Evolutionary conservation across 2,888 invertebrate genomes (phyloP).

Genomic region (Anoncus sp.): DNA sequence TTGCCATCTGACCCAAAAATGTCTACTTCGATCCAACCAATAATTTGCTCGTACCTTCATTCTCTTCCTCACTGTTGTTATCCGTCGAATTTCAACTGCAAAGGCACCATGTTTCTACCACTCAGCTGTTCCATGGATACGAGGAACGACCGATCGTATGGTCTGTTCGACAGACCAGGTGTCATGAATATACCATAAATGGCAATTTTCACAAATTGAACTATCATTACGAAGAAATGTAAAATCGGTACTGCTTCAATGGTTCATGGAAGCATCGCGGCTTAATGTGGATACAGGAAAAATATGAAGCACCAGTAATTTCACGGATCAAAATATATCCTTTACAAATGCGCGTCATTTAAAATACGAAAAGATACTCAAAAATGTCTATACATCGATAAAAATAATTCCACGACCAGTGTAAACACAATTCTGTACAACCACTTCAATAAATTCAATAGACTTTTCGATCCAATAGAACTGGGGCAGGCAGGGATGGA

Average conservation of each 20-base stretch:
- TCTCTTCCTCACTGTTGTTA: constrained; percentile 20
- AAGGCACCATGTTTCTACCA: background rate
- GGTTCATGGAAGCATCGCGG: background rate
- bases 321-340: background rate
- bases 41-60: constrained; percentile 21
- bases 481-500: background rate
- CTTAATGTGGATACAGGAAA: no score
- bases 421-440: constrained; percentile 8
- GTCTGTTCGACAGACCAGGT: background rate
- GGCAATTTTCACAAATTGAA: constrained; percentile 34
- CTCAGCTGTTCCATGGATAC: constrained; percentile 22
- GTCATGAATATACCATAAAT: constrained; percentile 6
- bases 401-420: background rate
- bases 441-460: constrained; percentile 30
- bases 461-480: constrained; percentile 9
- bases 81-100: constrained; percentile 9
- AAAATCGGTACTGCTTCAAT: background rate
- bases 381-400: background rate
- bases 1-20: constrained; percentile 1
- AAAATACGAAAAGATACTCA: background rate
- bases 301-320: no score
- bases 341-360: background rate
- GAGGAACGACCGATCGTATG: background rate
- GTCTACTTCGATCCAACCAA: constrained; percentile 16
- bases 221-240: background rate